Conservation (phyloP, 1,140 invertebrate genomes). For the Neodiprion lecontei region DNA sequence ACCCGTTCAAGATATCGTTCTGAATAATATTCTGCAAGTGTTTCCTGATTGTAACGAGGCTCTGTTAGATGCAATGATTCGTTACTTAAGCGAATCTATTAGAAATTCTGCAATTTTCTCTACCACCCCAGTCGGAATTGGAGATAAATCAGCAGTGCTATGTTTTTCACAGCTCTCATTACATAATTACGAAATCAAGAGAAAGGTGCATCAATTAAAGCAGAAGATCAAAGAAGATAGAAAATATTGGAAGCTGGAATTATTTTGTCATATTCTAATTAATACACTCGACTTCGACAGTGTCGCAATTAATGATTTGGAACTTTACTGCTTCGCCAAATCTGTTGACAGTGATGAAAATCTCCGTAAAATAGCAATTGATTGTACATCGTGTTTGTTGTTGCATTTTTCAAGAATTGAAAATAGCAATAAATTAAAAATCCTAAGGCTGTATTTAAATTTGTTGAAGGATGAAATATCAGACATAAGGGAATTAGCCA, state of each 20-base stretch:
- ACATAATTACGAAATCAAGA: neutral
- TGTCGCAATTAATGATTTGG: neutral
- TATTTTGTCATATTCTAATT: neutral
- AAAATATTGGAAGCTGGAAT: neutral
- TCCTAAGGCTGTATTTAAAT: slow-evolving; percentile 33
- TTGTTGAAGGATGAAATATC: slow-evolving; percentile 37
- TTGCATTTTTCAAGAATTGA: slow-evolving; percentile 20
- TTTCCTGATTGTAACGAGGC: slow-evolving; percentile 19
- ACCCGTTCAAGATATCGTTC: neutral
- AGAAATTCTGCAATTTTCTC: neutral
- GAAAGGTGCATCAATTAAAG: neutral
- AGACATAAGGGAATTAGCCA: slow-evolving; percentile 29
- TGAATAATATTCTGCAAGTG: neutral
- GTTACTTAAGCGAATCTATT: slow-evolving; percentile 26
- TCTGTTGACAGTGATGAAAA: neutral
- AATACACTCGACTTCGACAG: neutral
- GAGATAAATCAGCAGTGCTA: neutral
- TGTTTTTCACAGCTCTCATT: neutral
- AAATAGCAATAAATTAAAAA: slow-evolving; percentile 12
- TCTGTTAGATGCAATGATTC: slow-evolving; percentile 26
- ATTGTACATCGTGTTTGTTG: neutral
- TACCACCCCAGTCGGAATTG: no score
- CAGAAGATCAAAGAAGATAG: neutral
- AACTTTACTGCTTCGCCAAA: neutral
- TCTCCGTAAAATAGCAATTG: neutral